Conservation (phyloP, 2,888 invertebrate species). For the Pasiphila rectangulata region DNA sequence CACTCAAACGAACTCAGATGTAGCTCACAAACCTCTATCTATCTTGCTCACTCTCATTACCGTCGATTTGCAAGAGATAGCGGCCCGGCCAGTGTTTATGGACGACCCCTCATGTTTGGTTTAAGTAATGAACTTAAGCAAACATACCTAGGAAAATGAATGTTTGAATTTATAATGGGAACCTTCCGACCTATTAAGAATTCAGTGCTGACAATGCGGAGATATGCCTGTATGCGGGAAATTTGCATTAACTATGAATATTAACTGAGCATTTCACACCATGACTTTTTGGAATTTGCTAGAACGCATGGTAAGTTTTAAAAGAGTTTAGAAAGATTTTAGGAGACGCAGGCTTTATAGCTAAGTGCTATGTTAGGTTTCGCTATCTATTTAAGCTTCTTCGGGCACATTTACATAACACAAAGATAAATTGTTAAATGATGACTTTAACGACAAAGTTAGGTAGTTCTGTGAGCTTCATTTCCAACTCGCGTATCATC, state of each 20-base stretch:
- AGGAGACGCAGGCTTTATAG: no score
- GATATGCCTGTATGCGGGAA: conserved; percentile 5
- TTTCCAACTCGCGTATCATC: not conserved
- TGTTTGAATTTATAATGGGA: conserved; percentile 21
- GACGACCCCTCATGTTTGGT: conserved; percentile 41
- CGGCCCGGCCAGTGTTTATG: conserved; percentile 46
- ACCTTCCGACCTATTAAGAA: conserved; percentile 8
- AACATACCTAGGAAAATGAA: conserved; percentile 24
- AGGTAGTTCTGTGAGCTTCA: not conserved
- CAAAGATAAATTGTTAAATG: no score
- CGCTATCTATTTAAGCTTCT: no score
- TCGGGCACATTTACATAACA: no score
- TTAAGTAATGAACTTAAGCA: conserved; percentile 42
- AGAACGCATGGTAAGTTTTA: no score
- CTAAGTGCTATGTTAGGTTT: no score
- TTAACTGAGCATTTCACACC: no score
- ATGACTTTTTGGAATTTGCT: no score
- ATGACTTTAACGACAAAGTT: not conserved
- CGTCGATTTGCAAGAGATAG: conserved; percentile 47
- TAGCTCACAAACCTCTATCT: conserved; percentile 22
- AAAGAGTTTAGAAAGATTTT: no score
- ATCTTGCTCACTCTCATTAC: conserved; percentile 46
- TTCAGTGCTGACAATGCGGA: conserved; percentile 12
- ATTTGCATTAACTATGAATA: not conserved
- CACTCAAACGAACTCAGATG: conserved; percentile 3